Evolutionary conservation across 2,888 invertebrate species (phyloP).

Genomic region (Mimachlamys varia): DNA sequence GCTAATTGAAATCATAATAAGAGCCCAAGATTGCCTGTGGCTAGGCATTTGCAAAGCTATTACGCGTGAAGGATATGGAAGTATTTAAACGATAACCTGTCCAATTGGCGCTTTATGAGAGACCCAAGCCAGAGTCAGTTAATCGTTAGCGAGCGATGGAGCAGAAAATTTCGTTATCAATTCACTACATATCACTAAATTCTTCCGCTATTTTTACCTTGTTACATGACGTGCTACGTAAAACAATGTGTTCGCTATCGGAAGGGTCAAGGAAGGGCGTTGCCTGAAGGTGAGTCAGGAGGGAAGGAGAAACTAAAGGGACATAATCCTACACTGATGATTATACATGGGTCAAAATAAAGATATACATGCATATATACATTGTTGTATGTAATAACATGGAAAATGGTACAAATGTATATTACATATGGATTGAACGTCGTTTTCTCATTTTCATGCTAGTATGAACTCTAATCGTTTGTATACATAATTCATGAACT

Average conservation of each 20-base stretch:
- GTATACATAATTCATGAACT: too few species aligned
- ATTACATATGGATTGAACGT: too few species aligned
- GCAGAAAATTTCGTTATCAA: conserved; percentile 20
- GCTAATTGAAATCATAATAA: conserved; percentile 16
- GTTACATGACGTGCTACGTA: not conserved
- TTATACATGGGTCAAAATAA: too few species aligned
- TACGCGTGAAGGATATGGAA: not conserved
- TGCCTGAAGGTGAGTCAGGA: not conserved
- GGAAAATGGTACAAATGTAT: too few species aligned
- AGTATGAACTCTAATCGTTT: too few species aligned
- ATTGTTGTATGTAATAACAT: too few species aligned
- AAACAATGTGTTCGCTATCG: not conserved
- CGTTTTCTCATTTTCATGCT: too few species aligned
- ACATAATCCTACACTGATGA: not conserved
- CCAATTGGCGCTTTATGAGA: not conserved
- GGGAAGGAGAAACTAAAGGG: not conserved
- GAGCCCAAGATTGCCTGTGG: not conserved
- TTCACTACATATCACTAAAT: not conserved
- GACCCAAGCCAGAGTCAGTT: not conserved
- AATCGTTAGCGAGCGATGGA: conserved; percentile 16
- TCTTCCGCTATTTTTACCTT: not conserved
- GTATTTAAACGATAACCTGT: conserved; percentile 2
- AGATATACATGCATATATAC: too few species aligned
- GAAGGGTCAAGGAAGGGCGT: not conserved
- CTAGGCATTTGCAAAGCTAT: not conserved